A percentile compares a stretch with the other conserved stretches of the same genome.
These are phyloP conservation scores for Luperina nickerlii DNA, from an alignment of 2,888 invertebrate genomes.

Conservation along the genomic window DNA sequence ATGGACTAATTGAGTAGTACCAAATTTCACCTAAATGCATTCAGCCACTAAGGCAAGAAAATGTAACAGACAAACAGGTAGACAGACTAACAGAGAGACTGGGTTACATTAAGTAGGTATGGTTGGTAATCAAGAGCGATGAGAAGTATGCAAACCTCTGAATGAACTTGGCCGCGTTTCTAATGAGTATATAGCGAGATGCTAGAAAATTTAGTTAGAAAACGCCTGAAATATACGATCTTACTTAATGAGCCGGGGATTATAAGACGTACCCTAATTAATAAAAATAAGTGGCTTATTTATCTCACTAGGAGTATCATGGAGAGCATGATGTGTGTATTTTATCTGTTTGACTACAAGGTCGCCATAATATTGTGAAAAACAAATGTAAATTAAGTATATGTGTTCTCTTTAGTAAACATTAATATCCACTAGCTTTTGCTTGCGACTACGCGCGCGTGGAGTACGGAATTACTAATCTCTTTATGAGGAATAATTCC, in stretches of 20 bases:
- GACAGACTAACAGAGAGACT: neutral
- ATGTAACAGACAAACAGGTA: too few species aligned
- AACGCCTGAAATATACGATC: slow-evolving; percentile 15
- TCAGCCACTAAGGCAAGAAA: too few species aligned
- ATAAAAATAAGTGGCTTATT: slow-evolving; percentile 16
- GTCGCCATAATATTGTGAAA: neutral
- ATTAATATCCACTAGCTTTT: too few species aligned
- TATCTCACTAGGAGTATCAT: neutral
- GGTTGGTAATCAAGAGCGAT: neutral
- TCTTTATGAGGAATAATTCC: too few species aligned
- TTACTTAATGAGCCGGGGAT: neutral
- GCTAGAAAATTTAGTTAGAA: neutral
- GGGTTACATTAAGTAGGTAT: neutral
- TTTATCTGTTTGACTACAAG: neutral
- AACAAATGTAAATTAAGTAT: too few species aligned
- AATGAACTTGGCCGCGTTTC: slow-evolving; percentile 2
- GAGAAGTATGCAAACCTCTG: neutral
- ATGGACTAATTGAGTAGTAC: too few species aligned
- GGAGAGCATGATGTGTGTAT: neutral
- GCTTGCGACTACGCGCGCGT: too few species aligned
- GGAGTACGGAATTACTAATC: too few species aligned
- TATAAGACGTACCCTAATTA: slow-evolving; percentile 16
- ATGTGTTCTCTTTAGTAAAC: too few species aligned
- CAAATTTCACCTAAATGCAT: too few species aligned
- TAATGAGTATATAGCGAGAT: slow-evolving; percentile 17